Evolutionary conservation across 2,888 invertebrate genomes (phyloP), one percentile per base, ranked within the genome.

Genomic region (Leucophenga maculata): DNA sequence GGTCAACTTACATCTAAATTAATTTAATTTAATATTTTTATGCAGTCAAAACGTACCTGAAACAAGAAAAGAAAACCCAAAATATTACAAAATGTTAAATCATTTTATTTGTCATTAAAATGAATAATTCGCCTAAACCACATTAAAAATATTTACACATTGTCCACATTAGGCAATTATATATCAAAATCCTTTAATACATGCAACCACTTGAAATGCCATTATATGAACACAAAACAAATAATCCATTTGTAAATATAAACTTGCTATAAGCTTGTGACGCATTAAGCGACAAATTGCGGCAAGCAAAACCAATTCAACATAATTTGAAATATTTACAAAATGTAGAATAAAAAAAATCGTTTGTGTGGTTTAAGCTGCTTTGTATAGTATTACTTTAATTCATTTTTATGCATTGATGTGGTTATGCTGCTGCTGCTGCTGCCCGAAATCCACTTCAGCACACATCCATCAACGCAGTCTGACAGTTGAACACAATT

Each of bases 401-500:
- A 39, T 39, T 55, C 55, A 22, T 11, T 55, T 55, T 39, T 44
- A 60, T 60, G 39, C 60, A 60, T 60, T 60, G 39, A 16, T 60
- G 60, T 18, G 60, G 60, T 60, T 18, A 60, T 18, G 44, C 16
- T 18, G 60, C 26, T 59, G 18, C 59, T 6, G 32, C 20, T 13
- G 11, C 16, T 16, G 54, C 4, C 6, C 16, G 16, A 54, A 57
- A 31, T 3, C 31, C 32, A 59, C 32, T 59, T 59, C 31, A 32
- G 60, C 59, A 32, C 31, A 16, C 31, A 60, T 60, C 39, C 60
- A 44, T 60, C 60, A 57, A 44, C 44, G n/a, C 20, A 39, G 44
- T 39, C 60, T 60, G 60, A 60, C 60, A 60, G 60, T 39, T 60
- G 60, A 60, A 60, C 44, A 44, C 18, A 20, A 60, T 39, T 39